These are phyloP conservation scores for Aegithalos caudatus DNA, from an alignment of 2,113 vertebrate genomes.

Conservation along the genomic window DNA sequence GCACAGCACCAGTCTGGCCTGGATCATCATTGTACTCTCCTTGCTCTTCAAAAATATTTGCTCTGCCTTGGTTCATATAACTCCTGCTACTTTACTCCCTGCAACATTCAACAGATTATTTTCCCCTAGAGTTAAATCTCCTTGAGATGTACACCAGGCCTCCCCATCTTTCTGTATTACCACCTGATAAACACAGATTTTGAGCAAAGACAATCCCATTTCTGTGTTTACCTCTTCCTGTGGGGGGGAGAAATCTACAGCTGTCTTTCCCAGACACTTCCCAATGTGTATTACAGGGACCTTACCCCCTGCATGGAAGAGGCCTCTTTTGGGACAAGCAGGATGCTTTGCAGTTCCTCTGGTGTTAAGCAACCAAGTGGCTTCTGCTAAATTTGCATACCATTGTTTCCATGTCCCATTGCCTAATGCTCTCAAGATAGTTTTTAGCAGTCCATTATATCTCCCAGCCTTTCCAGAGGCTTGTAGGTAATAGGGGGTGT, in stretches of 20 bases:
- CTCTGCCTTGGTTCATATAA: background rate
- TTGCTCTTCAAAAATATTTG: background rate
- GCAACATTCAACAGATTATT: background rate
- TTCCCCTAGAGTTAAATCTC: background rate
- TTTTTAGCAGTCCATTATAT: background rate
- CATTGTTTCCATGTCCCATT: background rate
- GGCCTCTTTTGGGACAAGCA: background rate
- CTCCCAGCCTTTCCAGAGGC: background rate
- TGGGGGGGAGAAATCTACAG: background rate
- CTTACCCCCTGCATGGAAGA: background rate
- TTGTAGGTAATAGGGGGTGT: background rate
- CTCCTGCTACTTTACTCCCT: background rate
- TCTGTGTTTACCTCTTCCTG: accelerated
- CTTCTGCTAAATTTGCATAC: background rate
- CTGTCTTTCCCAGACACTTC: background rate
- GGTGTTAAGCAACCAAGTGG: background rate
- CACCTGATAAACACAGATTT: background rate
- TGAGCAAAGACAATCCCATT: background rate
- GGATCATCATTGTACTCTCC: accelerated
- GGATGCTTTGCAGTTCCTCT: background rate
- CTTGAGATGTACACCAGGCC: no score
- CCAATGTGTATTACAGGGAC: no score
- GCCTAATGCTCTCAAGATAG: background rate
- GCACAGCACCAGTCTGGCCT: background rate
- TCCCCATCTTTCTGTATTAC: background rate